A percentile compares a stretch with the other conserved stretches of the same genome.
These are phyloP conservation scores for Andricus curvator DNA, from an alignment of 2,888 invertebrate genomes.

Conservation along the genomic window DNA sequence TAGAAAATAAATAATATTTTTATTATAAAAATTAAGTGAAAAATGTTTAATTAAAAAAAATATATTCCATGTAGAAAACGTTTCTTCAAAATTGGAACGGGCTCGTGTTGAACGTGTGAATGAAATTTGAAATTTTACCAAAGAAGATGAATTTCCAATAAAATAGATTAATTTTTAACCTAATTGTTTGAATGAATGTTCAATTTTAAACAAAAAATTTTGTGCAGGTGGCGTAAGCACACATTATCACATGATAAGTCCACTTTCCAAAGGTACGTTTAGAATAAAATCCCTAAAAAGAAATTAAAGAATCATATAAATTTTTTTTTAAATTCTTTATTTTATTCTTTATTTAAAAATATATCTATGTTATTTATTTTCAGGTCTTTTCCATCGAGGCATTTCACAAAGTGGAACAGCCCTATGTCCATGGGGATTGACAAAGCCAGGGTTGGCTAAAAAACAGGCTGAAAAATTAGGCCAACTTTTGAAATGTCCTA, in stretches of 20 bases:
- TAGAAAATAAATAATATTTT: no score
- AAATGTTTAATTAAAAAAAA: no score
- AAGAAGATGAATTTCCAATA: no score
- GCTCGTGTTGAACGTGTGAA: no score
- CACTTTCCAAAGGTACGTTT: constrained; percentile 79
- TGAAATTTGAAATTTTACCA: no score
- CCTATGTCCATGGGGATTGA: constrained; percentile 84
- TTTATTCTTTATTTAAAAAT: background rate
- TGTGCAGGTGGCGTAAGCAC: constrained; percentile 85
- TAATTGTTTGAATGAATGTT: no score
- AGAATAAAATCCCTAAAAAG: background rate
- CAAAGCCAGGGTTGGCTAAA: constrained; percentile 81
- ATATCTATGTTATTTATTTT: constrained; percentile 22
- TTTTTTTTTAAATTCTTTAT: background rate
- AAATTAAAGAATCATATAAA: background rate
- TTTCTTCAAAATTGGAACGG: no score
- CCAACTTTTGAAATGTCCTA: constrained; percentile 82
- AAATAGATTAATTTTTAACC: no score
- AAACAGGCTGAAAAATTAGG: constrained; percentile 82
- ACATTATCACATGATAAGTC: constrained; percentile 85
- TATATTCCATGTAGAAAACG: no score
- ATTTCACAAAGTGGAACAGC: constrained; percentile 89
- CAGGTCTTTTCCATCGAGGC: constrained; percentile 85
- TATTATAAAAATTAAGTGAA: no score
- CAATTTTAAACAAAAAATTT: no score